Base-by-base conservation (phyloP, 2,888 invertebrate genomes). In the Heteropelma amictum region DNA sequence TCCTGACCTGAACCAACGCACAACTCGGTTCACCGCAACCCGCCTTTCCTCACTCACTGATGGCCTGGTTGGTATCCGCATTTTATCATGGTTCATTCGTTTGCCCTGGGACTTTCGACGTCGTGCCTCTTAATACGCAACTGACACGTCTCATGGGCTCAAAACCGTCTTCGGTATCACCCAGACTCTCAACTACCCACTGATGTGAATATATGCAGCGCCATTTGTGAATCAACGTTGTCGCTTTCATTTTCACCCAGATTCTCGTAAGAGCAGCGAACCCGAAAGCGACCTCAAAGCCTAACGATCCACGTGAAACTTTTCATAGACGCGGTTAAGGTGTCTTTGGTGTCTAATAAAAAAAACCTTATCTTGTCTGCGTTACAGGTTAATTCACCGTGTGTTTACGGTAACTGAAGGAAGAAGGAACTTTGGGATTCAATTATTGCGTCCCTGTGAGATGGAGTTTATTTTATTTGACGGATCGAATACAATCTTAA, bases 61-160 rank as follows among this genome's bases (percentile, higher is more conserved):
- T 23, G 49, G n/a, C 26, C 51, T 33, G 8, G 42, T 19, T 42
- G 42, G 63, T 70, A 70, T 70, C 64, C 54, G 12, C 56, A n/a
- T 73, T 61, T 76, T 67, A 72, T 73, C 56, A 65, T 65, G 73
- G 61, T 76, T 76, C 60, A 76, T 76, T 61, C 61, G 64, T 73
- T 61, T 65, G 51, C 56, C 53, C 30, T 19, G 12, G 56, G 33
- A 21, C 38, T 23, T 61, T 35, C 12, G 35, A 35, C 38, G 30
- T 51, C 71, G 71, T 71, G 56, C 26, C 56, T 71, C 58, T 67
- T 63, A 61, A 35, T 54, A 60, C 60, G 61, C 64, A 49, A 42
- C 40, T 40, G 54, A 33, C 56, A 23, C 28, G n/a, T 60, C 14
- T 47, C n/a, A 33, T 38, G 53, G 8, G 47, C 40, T 53, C 42